Conservation (phyloP, 2,888 invertebrate genomes). For the Leptopterna dolabrata region DNA sequence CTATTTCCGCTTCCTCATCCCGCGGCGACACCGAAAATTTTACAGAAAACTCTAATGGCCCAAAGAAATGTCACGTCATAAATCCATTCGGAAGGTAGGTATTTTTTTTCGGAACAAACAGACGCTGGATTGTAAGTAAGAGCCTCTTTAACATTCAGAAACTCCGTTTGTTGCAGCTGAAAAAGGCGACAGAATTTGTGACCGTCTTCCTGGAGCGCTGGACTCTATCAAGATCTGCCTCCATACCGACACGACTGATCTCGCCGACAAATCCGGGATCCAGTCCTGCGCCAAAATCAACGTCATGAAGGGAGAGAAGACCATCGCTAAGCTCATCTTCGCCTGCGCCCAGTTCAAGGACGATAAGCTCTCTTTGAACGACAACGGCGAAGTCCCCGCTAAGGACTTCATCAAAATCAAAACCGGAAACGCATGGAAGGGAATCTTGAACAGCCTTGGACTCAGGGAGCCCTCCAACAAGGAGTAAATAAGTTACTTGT, state of each 20-base stretch:
- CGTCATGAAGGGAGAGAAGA: neutral
- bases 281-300: slow-evolving; percentile 28
- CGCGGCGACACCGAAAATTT: too few relatives aligned
- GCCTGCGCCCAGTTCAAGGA: slow-evolving; percentile 43
- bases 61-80: too few relatives aligned
- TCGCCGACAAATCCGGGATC: neutral
- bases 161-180: neutral
- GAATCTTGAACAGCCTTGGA: slow-evolving; percentile 17
- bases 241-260: slow-evolving; percentile 4
- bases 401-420: slow-evolving; percentile 26
- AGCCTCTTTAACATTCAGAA: too few relatives aligned
- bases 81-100: too few relatives aligned
- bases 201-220: slow-evolving; percentile 30
- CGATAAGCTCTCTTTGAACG: slow-evolving; percentile 27
- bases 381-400: neutral
- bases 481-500: neutral
- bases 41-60: too few relatives aligned
- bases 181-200: slow-evolving; percentile 33
- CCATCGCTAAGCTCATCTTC: slow-evolving; percentile 25
- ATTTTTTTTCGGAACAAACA: too few relatives aligned
- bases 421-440: slow-evolving; percentile 21
- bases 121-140: too few relatives aligned
- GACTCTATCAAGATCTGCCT: slow-evolving; percentile 26
- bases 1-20: too few relatives aligned
- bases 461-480: slow-evolving; percentile 20